phyloP scores from a whole-genome alignment of 2,888 invertebrate species.

The Alloplasta piceator region DNA sequence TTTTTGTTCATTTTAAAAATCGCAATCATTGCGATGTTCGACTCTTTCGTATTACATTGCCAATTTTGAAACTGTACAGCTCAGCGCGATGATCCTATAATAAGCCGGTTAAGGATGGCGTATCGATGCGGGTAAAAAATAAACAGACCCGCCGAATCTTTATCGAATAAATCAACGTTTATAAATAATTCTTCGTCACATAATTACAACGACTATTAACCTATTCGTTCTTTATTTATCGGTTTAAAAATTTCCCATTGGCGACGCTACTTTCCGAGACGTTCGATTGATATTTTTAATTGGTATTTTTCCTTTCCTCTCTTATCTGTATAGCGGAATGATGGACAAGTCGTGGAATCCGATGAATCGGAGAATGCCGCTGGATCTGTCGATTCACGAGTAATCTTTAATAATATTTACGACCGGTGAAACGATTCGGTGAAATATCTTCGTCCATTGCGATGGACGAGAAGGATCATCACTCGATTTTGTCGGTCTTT shows the following conservation, averaged over 20 bases:
- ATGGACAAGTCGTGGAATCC: not conserved
- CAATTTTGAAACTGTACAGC: not conserved
- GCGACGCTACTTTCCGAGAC: not conserved
- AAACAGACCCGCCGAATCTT: slow-evolving; percentile 18
- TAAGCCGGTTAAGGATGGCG: too few species aligned
- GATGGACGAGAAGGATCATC: slow-evolving; percentile 45
- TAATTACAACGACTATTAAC: slow-evolving; percentile 10
- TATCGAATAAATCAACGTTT: slow-evolving; percentile 67
- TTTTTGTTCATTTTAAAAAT: not conserved
- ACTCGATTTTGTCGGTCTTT: slow-evolving; percentile 70
- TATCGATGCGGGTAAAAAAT: too few species aligned
- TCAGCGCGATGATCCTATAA: too few species aligned
- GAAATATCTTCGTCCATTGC: too few species aligned
- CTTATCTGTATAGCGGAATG: slow-evolving; percentile 38
- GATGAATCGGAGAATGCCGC: too few species aligned
- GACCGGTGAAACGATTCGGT: too few species aligned
- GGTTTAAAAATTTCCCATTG: not conserved
- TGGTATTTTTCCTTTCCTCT: slow-evolving; percentile 12
- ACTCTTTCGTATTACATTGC: slow-evolving; percentile 28
- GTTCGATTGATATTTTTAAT: slow-evolving; percentile 23
- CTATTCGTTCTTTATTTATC: not conserved
- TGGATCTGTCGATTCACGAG: too few species aligned
- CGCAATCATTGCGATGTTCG: slow-evolving; percentile 5
- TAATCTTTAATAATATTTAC: too few species aligned
- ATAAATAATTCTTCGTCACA: slow-evolving; percentile 62